Evolutionary conservation across 2,113 vertebrate species (phyloP).

Genomic region (Carassius carassius): DNA sequence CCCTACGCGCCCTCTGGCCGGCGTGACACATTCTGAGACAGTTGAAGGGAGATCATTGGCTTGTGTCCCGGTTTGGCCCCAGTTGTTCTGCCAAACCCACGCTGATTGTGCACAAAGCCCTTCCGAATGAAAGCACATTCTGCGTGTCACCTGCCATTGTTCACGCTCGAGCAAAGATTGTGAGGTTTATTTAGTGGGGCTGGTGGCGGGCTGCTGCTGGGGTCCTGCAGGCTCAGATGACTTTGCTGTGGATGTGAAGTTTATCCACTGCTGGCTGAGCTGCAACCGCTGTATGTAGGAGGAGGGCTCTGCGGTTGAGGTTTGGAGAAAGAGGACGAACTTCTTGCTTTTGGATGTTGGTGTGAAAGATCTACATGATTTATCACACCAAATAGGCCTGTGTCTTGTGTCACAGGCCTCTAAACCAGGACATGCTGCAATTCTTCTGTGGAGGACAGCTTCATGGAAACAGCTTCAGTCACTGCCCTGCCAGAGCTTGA

Average conservation of each 20-base stretch:
- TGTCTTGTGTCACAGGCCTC: conserved; percentile 78
- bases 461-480: conserved; percentile 90
- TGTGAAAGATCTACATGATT: background rate
- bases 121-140: conserved; percentile 41
- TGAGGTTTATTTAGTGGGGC: conserved; percentile 29
- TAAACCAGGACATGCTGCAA: conserved; percentile 88
- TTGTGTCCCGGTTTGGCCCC: conserved; percentile 24
- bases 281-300: background rate
- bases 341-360: background rate
- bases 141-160: conserved; percentile 30
- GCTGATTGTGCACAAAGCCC: conserved; percentile 2
- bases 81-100: conserved; percentile 5
- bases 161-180: conserved; percentile 25
- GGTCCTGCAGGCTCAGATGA: conserved; percentile 20
- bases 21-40: background rate
- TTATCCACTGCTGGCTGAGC: background rate
- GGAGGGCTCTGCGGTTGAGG: background rate
- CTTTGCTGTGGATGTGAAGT: conserved; percentile 8
- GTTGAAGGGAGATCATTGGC: conserved; percentile 30
- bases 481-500: conserved; percentile 89
- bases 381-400: too few relatives aligned
- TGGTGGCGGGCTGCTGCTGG: background rate
- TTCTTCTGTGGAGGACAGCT: conserved; percentile 89
- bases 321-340: background rate
- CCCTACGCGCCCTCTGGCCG: background rate